A percentile compares a stretch with the other conserved stretches of the same genome.
These are phyloP conservation scores for Dasypus novemcinctus DNA, from an alignment of 2,113 vertebrate genomes.

Conservation along the genomic window DNA sequence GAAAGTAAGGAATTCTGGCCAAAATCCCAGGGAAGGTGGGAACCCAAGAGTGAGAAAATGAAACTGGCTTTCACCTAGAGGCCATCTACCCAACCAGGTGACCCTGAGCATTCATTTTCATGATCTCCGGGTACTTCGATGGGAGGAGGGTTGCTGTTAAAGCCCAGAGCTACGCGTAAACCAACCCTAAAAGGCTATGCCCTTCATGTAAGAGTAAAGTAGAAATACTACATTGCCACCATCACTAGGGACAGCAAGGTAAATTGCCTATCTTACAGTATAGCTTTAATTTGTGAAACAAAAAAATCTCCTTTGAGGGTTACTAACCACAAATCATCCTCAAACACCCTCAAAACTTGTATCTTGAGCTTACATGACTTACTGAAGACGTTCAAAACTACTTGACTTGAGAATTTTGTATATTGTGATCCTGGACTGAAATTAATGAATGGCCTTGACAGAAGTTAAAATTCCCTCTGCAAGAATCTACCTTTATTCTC, in stretches of 20 bases:
- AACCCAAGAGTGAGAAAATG: constrained; percentile 23
- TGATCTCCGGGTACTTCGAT: background rate
- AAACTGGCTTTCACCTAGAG: background rate
- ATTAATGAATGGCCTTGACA: background rate
- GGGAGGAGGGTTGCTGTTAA: background rate
- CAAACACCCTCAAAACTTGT: background rate
- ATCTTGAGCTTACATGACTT: background rate
- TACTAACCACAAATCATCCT: background rate
- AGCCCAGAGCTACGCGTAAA: background rate
- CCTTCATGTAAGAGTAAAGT: background rate
- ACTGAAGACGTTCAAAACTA: background rate
- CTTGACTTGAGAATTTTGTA: constrained; percentile 6
- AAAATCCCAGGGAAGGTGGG: background rate
- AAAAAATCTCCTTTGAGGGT: background rate
- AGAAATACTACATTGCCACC: background rate
- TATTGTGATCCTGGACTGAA: background rate
- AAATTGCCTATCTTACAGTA: background rate
- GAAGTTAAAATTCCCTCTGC: background rate
- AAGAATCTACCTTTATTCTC: background rate
- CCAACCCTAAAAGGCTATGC: background rate
- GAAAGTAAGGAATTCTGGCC: constrained; percentile 13
- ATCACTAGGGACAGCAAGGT: background rate
- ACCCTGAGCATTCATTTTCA: background rate
- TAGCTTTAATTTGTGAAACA: background rate
- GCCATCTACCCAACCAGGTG: background rate